A percentile compares a stretch with the other conserved stretches of the same genome.
Conservation (phyloP, 2,888 invertebrate species). For the Trichogramma evanescens region DNA sequence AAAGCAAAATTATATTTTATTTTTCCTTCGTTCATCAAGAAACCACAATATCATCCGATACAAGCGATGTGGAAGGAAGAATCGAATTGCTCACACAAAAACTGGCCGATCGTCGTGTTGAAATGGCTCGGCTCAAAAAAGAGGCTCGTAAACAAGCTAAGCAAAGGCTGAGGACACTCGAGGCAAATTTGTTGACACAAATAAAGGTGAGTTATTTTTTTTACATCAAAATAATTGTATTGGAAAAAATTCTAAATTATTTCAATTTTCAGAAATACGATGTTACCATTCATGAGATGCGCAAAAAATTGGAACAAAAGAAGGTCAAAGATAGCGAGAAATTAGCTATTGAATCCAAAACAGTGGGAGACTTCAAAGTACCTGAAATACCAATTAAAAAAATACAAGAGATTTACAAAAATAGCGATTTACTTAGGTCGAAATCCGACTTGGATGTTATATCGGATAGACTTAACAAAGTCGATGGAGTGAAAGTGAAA, state of each 20-base stretch:
- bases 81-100: constrained; percentile 42
- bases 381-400: constrained; percentile 44
- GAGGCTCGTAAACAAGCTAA: constrained; percentile 43
- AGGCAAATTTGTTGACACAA: constrained; percentile 43
- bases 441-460: constrained; percentile 41
- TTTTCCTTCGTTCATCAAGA: constrained; percentile 26
- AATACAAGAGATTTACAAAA: constrained; percentile 42
- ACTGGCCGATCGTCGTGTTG: constrained; percentile 40
- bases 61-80: constrained; percentile 43
- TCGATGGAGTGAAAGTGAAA: constrained; percentile 3
- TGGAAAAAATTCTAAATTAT: background rate
- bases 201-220: constrained; percentile 34
- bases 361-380: constrained; percentile 41
- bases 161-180: constrained; percentile 39
- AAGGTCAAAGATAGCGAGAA: constrained; percentile 38
- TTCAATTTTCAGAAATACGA: constrained; percentile 38
- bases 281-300: constrained; percentile 43
- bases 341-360: constrained; percentile 40
- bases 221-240: background rate
- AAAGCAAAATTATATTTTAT: too few relatives aligned
- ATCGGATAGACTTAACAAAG: constrained; percentile 13
- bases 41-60: constrained; percentile 43
- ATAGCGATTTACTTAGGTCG: constrained; percentile 38
- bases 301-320: constrained; percentile 40
- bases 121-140: constrained; percentile 41